Evolutionary conservation across 2,888 invertebrate species (phyloP).

Genomic region (Epinotia demarniana): DNA sequence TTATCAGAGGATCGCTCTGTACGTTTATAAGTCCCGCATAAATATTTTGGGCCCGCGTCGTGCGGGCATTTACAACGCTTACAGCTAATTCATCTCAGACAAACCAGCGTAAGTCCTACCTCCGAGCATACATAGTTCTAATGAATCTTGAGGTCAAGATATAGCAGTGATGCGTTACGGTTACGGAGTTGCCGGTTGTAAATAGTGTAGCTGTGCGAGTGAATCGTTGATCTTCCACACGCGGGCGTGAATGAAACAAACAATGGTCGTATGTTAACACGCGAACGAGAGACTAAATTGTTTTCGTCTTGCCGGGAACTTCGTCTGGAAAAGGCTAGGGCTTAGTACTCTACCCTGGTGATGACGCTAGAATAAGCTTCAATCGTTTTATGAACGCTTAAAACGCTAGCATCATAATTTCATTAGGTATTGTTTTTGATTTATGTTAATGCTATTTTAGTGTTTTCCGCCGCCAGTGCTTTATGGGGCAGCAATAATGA

Average conservation of each 20-base stretch:
- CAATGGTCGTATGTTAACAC: conserved; percentile 41
- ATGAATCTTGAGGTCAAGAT: neutral
- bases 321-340: conserved; percentile 2
- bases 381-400: conserved; percentile 16
- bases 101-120: neutral
- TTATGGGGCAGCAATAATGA: conserved; percentile 28
- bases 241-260: conserved; percentile 43
- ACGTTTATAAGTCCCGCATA: conserved; percentile 42
- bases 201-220: conserved; percentile 21
- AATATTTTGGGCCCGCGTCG: conserved; percentile 27
- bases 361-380: too few relatives aligned
- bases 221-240: conserved; percentile 34
- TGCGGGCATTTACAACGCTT: neutral
- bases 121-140: neutral
- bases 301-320: conserved; percentile 37
- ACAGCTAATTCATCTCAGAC: neutral
- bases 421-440: conserved; percentile 10
- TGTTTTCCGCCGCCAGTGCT: neutral
- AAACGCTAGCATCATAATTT: neutral
- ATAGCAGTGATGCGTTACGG: neutral
- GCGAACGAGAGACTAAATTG: conserved; percentile 26
- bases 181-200: neutral
- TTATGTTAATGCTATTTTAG: neutral
- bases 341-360: neutral
- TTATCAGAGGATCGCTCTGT: conserved; percentile 55